Evolutionary conservation across 2,888 invertebrate genomes (phyloP).

Genomic region (Alloscopus bannaensis): DNA sequence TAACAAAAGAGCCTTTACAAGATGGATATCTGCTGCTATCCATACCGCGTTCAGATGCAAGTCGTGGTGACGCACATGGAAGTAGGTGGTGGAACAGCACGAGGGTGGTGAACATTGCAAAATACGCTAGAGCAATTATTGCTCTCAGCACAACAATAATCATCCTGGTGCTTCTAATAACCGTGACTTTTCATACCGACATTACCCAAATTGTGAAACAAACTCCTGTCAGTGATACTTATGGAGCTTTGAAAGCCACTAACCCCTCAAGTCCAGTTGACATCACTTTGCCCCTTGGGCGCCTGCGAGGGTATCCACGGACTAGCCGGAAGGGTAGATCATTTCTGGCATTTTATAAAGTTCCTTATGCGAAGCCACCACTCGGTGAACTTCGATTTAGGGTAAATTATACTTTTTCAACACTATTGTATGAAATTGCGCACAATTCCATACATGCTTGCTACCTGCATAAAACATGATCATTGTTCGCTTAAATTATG

Average conservation of each 20-base stretch:
- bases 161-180: slow-evolving; percentile 25
- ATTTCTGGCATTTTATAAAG: slow-evolving; percentile 60
- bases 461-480: too few species aligned
- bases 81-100: background rate
- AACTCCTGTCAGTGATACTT: too few species aligned
- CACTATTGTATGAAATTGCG: too few species aligned
- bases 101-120: slow-evolving; percentile 5
- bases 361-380: slow-evolving; percentile 66
- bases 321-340: slow-evolving; percentile 54
- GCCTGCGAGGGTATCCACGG: slow-evolving; percentile 27
- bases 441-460: too few species aligned
- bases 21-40: slow-evolving; percentile 43
- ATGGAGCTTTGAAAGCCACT: background rate
- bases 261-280: background rate
- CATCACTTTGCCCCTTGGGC: slow-evolving; percentile 51
- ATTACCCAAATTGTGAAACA: slow-evolving; percentile 14
- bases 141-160: too few species aligned
- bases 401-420: too few species aligned
- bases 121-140: slow-evolving; percentile 35
- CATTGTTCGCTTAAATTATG: too few species aligned
- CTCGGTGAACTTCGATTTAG: slow-evolving; percentile 50
- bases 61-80: background rate
- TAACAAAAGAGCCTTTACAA: too few species aligned
- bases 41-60: background rate
- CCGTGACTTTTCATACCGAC: slow-evolving; percentile 34